These are phyloP conservation scores for Drosophila leontia DNA, from an alignment of 1,140 invertebrate species.

Conservation along the genomic window DNA sequence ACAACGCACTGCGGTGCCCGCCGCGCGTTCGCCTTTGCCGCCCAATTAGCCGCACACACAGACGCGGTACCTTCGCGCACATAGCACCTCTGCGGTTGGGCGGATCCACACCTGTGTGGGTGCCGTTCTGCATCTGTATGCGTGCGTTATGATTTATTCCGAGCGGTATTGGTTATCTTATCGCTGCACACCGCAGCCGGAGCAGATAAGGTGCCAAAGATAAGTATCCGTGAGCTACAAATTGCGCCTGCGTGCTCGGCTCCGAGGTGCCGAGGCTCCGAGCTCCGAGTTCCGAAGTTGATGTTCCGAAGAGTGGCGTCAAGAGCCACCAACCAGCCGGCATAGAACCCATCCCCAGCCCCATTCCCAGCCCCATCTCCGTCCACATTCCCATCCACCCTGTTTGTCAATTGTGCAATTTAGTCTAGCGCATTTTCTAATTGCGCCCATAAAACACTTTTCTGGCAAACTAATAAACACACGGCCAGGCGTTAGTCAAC, in stretches of 20 bases:
- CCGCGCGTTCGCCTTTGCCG: slow-evolving; percentile 72
- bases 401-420: slow-evolving; percentile 81
- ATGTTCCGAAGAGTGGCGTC: slow-evolving; percentile 30
- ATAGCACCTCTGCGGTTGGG: slow-evolving; percentile 67
- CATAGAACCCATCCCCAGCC: slow-evolving; percentile 10
- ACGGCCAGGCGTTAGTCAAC: slow-evolving; percentile 62
- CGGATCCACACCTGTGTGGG: slow-evolving; percentile 54
- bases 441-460: slow-evolving; percentile 80
- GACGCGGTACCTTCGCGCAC: slow-evolving; percentile 30
- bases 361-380: slow-evolving; percentile 2
- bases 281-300: neutral
- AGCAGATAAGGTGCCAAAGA: slow-evolving; percentile 58
- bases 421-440: slow-evolving; percentile 77
- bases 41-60: slow-evolving; percentile 78
- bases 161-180: slow-evolving; percentile 76
- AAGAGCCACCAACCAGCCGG: slow-evolving; percentile 27
- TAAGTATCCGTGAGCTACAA: slow-evolving; percentile 80
- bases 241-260: slow-evolving; percentile 80
- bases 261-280: neutral
- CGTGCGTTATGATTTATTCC: slow-evolving; percentile 83
- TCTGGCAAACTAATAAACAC: slow-evolving; percentile 78
- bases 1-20: slow-evolving; percentile 70
- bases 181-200: slow-evolving; percentile 38
- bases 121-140: slow-evolving; percentile 35
- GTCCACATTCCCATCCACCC: slow-evolving; percentile 4